Evolutionary conservation across 1,140 invertebrate genomes (phyloP), one percentile per base, ranked within the genome.

Genomic region (Bombus turneri): DNA sequence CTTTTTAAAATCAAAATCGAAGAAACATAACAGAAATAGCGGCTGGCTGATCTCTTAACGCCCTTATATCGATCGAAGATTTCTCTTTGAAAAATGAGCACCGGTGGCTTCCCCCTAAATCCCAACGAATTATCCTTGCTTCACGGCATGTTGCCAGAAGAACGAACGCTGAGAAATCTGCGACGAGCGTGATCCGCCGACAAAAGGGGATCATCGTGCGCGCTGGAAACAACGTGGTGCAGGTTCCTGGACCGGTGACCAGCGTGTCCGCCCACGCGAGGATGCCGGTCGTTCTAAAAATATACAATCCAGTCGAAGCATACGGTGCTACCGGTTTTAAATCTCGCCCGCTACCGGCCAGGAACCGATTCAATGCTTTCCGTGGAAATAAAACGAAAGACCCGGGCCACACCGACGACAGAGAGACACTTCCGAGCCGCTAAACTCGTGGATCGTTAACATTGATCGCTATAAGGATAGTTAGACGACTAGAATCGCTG

Each of bases 261-360:
- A 90, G 84, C 77, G 83, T 77, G 89, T 91, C 87, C 93, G 88
- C 91, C 92, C 92, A 92, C 92, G 91, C 91, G 88, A 92, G 91
- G 86, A 86, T 90, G 91, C 87, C 91, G 91, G 87, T 91, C 90
- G 88, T 91, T 92, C 92, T 94, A 94, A 94, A 94, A 93, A 94
- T 94, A 93, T 85, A 89, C 79, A 85, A 83, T 87, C 86, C 83
- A 88, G 82, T 91, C 85, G 86, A 87, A 80, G 91, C 88, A 91
- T 90, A 93, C 91, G 87, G 92, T 91, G 93, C 93, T 94, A 94
- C 94, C 91, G 93, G 93, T 94, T 94, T 94, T 92, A 91, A 93
- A 94, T 94, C 92, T 92, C 89, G 88, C 86, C 28, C 28, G 90
- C 85, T 91, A 91, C 78, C 90, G 86, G 79, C 77, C 81, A 69